Percentiles rank a stretch among this genome's conserved stretches.
Evolutionary conservation across 1,140 invertebrate genomes (phyloP).

Genomic region (Euwallacea similis): DNA sequence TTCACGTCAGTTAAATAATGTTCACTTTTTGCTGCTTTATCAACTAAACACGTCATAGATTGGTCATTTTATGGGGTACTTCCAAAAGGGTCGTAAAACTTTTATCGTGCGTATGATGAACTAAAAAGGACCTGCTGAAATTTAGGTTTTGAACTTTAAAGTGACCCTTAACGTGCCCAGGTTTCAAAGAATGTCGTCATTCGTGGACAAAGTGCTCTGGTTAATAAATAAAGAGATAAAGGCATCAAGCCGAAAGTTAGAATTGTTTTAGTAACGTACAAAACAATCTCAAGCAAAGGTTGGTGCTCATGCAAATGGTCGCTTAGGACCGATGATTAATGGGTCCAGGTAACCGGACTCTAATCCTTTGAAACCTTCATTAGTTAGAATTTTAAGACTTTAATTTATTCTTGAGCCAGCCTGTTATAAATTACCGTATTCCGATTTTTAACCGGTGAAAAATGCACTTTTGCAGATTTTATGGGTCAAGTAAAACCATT

Average conservation of each 20-base stretch:
- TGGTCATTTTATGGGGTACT: conserved; percentile 6
- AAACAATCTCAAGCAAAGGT: conserved; percentile 11
- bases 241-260: no score
- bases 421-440: conserved; percentile 19
- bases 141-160: no score
- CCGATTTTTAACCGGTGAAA: conserved; percentile 25
- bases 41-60: conserved; percentile 18
- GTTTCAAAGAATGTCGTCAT: no score
- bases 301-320: conserved; percentile 3
- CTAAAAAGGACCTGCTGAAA: no score
- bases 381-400: conserved; percentile 25
- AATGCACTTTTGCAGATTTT: conserved; percentile 21
- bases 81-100: no score
- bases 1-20: conserved; percentile 17
- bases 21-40: conserved; percentile 9
- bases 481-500: conserved; percentile 13
- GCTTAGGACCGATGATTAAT: conserved; percentile 16
- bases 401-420: conserved; percentile 23
- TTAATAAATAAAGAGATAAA: no score
- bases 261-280: conserved; percentile 3
- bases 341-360: conserved; percentile 18
- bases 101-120: no score
- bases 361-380: conserved; percentile 26
- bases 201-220: no score
- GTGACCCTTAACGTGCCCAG: no score